These are phyloP conservation scores for Tangara arthus DNA, from an alignment of 2,797 vertebrate genomes.

Conservation along the genomic window DNA sequence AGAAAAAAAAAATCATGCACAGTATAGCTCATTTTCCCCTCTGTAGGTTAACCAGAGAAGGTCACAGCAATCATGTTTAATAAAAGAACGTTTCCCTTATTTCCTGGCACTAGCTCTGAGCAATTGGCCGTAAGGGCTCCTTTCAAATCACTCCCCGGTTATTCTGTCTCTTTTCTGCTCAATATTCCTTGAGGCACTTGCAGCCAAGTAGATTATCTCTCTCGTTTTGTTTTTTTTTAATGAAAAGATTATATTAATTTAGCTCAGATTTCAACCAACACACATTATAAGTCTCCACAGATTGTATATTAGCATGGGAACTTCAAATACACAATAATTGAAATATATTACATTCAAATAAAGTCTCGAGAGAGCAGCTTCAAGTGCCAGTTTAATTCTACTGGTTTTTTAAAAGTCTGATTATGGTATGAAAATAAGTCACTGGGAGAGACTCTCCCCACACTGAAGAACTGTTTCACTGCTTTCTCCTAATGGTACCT, in stretches of 20 bases:
- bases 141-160: constrained; percentile 64
- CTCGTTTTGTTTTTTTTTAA: not conserved
- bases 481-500: not conserved
- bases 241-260: constrained; percentile 42
- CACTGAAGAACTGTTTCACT: not conserved
- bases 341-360: constrained; percentile 21
- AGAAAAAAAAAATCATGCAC: constrained; percentile 16
- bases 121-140: constrained; percentile 46
- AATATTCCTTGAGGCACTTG: constrained; percentile 51
- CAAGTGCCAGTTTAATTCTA: not conserved
- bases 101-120: constrained; percentile 59
- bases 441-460: not conserved
- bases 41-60: constrained; percentile 58
- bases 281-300: constrained; percentile 46
- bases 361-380: constrained; percentile 28
- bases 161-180: constrained; percentile 37
- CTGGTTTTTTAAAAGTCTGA: not conserved
- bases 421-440: not conserved
- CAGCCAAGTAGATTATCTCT: constrained; percentile 47
- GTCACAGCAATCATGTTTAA: constrained; percentile 56
- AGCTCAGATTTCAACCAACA: constrained; percentile 59
- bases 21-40: not conserved
- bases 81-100: constrained; percentile 65
- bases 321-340: constrained; percentile 48
- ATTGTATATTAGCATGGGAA: constrained; percentile 38